Percentiles rank a stretch among this genome's conserved stretches.
These are phyloP conservation scores for Porites cylindrica DNA, from an alignment of 92 coral and sea anemone species.

Conservation along the genomic window DNA sequence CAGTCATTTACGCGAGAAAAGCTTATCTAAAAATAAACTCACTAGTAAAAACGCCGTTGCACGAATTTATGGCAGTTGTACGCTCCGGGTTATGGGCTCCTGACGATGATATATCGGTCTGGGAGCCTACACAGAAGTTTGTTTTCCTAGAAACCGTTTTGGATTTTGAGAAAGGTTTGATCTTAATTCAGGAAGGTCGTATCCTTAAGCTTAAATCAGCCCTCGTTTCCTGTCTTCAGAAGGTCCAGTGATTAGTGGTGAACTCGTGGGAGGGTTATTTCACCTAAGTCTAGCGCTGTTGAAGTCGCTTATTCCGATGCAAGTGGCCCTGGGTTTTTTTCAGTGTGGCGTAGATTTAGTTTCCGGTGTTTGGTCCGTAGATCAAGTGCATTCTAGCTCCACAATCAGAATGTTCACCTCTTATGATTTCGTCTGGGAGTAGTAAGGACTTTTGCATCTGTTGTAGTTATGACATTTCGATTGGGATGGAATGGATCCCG, in stretches of 20 bases:
- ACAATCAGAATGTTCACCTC: slow-evolving; percentile 45
- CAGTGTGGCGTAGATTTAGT: slow-evolving; percentile 59
- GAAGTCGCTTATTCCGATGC: slow-evolving; percentile 66
- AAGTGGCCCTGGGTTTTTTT: slow-evolving; percentile 57
- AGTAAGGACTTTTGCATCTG: too few relatives aligned
- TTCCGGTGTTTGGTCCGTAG: slow-evolving; percentile 45
- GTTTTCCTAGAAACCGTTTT: slow-evolving; percentile 51
- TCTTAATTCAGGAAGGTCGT: slow-evolving; percentile 45
- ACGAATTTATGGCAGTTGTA: too few relatives aligned
- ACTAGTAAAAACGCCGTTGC: too few relatives aligned
- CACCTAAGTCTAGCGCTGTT: slow-evolving; percentile 63
- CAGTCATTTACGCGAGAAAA: too few relatives aligned
- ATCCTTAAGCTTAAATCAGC: slow-evolving; percentile 49
- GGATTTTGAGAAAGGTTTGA: slow-evolving; percentile 53
- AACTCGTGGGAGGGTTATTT: slow-evolving; percentile 22
- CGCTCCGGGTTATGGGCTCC: too few relatives aligned
- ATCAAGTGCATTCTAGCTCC: slow-evolving; percentile 40
- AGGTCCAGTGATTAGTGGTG: too few relatives aligned
- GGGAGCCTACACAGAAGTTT: slow-evolving; percentile 48
- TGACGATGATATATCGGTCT: slow-evolving; percentile 38
- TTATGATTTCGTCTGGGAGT: slow-evolving; percentile 40
- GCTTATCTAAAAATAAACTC: too few relatives aligned
- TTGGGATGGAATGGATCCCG: too few relatives aligned
- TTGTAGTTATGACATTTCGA: too few relatives aligned
- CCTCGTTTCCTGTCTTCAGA: slow-evolving; percentile 23